These are phyloP conservation scores for Drosophila repleta DNA, from an alignment of 1,140 invertebrate species.

Conservation along the genomic window DNA sequence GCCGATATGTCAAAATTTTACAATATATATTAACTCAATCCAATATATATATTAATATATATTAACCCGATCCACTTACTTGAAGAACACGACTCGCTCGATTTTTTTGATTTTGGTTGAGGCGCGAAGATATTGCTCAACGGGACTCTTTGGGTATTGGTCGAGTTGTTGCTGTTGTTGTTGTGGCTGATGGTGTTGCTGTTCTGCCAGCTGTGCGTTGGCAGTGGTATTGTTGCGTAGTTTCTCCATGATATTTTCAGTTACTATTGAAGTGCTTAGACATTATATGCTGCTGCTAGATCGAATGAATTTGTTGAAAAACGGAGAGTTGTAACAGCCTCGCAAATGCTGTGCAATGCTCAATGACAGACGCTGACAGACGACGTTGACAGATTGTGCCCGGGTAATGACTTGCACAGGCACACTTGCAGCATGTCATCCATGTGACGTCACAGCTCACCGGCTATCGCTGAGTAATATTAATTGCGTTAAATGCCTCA, in stretches of 20 bases:
- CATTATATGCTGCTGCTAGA: conserved; percentile 16
- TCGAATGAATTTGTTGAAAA: conserved; percentile 32
- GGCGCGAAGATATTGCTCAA: conserved; percentile 76
- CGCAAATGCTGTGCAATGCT: conserved; percentile 21
- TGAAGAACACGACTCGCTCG: conserved; percentile 79
- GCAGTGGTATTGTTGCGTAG: conserved; percentile 34
- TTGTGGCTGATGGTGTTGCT: conserved; percentile 35
- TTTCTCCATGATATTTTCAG: conserved; percentile 51
- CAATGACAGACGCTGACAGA: background rate
- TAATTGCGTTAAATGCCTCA: background rate
- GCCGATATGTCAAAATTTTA: background rate
- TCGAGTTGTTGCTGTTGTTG: conserved; percentile 41
- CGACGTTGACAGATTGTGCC: background rate
- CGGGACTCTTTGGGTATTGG: conserved; percentile 67
- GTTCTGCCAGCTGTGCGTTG: conserved; percentile 14
- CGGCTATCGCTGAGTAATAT: background rate
- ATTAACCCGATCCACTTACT: conserved; percentile 56
- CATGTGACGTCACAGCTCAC: background rate
- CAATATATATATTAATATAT: conserved; percentile 3
- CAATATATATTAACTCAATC: background rate
- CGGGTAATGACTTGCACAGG: background rate
- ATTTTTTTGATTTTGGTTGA: conserved; percentile 81
- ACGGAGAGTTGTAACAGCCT: conserved; percentile 33
- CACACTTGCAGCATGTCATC: no score
- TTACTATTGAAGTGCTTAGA: conserved; percentile 8